These are phyloP conservation scores for Parnassius glacialis DNA, from an alignment of 2,888 invertebrate genomes.

Conservation along the genomic window DNA sequence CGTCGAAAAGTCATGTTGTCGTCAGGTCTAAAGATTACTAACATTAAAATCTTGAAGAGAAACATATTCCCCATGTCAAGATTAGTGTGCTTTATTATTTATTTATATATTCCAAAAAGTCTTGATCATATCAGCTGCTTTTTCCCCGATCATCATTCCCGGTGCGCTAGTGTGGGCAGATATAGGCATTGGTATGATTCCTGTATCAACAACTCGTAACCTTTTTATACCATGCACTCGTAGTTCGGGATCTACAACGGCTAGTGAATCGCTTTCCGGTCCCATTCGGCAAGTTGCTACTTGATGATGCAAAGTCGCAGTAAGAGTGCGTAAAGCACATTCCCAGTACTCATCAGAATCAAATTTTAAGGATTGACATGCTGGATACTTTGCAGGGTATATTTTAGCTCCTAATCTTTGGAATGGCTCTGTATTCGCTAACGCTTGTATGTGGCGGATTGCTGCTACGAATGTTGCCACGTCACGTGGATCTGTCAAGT, in stretches of 20 bases:
- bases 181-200: conserved; percentile 83
- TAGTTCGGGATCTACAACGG: conserved; percentile 84
- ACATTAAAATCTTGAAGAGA: too few species aligned
- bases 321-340: conserved; percentile 82
- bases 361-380: conserved; percentile 70
- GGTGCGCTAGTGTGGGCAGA: conserved; percentile 86
- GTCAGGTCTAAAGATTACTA: too few species aligned
- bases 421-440: conserved; percentile 82
- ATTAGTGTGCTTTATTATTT: background rate
- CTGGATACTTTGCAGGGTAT: conserved; percentile 73
- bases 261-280: conserved; percentile 78
- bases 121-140: conserved; percentile 84
- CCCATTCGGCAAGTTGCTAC: conserved; percentile 88
- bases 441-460: conserved; percentile 82
- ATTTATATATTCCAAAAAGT: conserved; percentile 54
- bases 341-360: conserved; percentile 86
- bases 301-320: conserved; percentile 84
- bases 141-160: conserved; percentile 86
- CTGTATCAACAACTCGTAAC: conserved; percentile 85
- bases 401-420: conserved; percentile 78
- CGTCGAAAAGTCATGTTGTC: too few species aligned
- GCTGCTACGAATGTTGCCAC: conserved; percentile 81
- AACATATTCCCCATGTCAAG: too few species aligned
- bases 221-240: conserved; percentile 82
- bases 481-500: conserved; percentile 84